Percentiles rank a stretch among this genome's conserved stretches.
Conservation (phyloP, 2,888 invertebrate species). For the Baronia brevicornis region DNA sequence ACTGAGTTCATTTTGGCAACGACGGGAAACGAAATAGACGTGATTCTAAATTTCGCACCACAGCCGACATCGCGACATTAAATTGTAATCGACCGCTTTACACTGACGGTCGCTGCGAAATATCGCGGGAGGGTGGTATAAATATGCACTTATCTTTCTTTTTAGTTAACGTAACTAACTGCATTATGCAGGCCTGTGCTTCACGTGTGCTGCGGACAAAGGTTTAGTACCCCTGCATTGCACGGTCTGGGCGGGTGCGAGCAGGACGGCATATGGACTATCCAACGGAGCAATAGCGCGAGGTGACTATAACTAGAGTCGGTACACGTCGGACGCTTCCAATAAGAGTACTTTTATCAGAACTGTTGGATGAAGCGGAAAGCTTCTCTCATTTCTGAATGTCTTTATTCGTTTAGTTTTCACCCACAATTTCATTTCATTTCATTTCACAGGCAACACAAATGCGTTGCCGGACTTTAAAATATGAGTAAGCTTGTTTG, state of each 20-base stretch:
- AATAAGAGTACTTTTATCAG: slow-evolving; percentile 52
- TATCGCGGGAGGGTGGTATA: slow-evolving; percentile 68
- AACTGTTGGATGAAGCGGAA: slow-evolving; percentile 29
- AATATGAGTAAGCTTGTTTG: background rate
- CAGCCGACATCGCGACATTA: slow-evolving; percentile 62
- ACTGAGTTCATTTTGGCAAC: too few species aligned
- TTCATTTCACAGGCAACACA: too few species aligned
- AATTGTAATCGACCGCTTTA: slow-evolving; percentile 75
- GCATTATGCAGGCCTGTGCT: slow-evolving; percentile 64
- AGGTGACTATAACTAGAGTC: slow-evolving; percentile 53
- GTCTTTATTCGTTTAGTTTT: slow-evolving; percentile 4
- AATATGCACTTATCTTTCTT: slow-evolving; percentile 74
- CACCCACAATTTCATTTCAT: slow-evolving; percentile 1
- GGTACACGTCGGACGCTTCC: slow-evolving; percentile 37
- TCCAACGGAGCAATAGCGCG: slow-evolving; percentile 54
- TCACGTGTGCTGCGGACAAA: slow-evolving; percentile 72
- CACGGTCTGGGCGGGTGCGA: slow-evolving; percentile 46
- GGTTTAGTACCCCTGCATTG: slow-evolving; percentile 69
- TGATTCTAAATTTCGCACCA: slow-evolving; percentile 54
- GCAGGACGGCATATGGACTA: slow-evolving; percentile 43
- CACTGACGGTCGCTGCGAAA: slow-evolving; percentile 65
- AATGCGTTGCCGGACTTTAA: too few species aligned
- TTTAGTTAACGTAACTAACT: slow-evolving; percentile 69
- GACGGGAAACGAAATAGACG: slow-evolving; percentile 26
- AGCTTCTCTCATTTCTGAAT: slow-evolving; percentile 30